Evolutionary conservation across 2,113 vertebrate species (phyloP).

Genomic region (Hiodon alosoides): DNA sequence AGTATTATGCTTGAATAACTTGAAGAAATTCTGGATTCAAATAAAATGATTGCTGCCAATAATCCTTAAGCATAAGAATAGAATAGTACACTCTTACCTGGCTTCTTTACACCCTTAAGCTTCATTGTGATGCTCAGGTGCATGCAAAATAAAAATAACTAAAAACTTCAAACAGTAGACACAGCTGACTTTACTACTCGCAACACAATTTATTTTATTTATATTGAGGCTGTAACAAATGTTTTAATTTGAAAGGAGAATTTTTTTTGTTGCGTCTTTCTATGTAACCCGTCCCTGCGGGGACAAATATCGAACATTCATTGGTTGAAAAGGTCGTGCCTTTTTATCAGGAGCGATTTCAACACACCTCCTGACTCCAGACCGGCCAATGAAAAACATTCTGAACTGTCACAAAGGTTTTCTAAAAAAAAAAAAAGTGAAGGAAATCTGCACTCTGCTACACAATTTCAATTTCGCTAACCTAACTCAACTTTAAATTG

Average conservation of each 20-base stretch:
- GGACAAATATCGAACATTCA: constrained; percentile 43
- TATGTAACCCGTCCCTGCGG: constrained; percentile 33
- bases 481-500: too few relatives aligned
- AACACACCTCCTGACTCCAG: constrained; percentile 52
- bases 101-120: constrained; percentile 54
- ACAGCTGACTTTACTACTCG: too few relatives aligned
- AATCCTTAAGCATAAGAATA: neutral
- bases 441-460: too few relatives aligned
- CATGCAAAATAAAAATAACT: constrained; percentile 2
- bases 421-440: neutral
- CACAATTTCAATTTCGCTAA: too few relatives aligned
- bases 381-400: constrained; percentile 54
- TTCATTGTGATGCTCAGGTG: constrained; percentile 50
- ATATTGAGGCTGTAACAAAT: too few relatives aligned
- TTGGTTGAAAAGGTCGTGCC: constrained; percentile 60
- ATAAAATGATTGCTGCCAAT: neutral
- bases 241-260: too few relatives aligned
- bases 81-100: constrained; percentile 49
- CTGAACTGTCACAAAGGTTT: constrained; percentile 34
- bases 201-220: too few relatives aligned
- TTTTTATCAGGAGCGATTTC: constrained; percentile 69
- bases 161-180: neutral
- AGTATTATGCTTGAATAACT: too few relatives aligned
- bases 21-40: too few relatives aligned
- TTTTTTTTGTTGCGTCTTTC: too few relatives aligned